Percentiles rank a stretch among this genome's conserved stretches.
Evolutionary conservation across 23 tunicate genomes (phyloP).

Genomic region (Halocynthia aurantium): DNA sequence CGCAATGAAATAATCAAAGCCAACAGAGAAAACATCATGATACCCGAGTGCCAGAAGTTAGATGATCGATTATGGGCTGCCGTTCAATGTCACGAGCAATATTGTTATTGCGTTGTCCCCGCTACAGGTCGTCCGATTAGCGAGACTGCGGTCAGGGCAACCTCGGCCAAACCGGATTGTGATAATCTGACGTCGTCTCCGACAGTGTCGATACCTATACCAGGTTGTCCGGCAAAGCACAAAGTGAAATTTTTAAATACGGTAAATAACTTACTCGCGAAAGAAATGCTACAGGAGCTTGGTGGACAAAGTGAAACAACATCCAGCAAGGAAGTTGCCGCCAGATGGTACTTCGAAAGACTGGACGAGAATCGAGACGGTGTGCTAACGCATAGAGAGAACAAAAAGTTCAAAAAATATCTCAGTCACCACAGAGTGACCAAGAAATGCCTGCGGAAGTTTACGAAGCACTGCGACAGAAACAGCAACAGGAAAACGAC

Average conservation of each 20-base stretch:
- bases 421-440: neutral
- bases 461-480: constrained; percentile 21
- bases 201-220: constrained; percentile 6
- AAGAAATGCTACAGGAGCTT: constrained; percentile 9
- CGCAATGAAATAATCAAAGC: constrained; percentile 6
- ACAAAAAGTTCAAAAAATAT: constrained; percentile 14
- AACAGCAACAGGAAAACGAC: constrained; percentile 1
- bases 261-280: neutral
- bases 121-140: constrained; percentile 13
- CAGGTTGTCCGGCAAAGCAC: constrained; percentile 13
- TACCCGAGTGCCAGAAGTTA: constrained; percentile 7
- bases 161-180: constrained; percentile 3
- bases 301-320: neutral
- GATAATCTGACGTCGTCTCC: constrained; percentile 7
- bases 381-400: constrained; percentile 2
- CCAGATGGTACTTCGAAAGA: neutral
- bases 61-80: constrained; percentile 1
- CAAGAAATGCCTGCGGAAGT: constrained; percentile 15
- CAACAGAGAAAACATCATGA: neutral
- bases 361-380: constrained; percentile 16
- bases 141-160: constrained; percentile 8
- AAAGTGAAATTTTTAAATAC: constrained; percentile 3
- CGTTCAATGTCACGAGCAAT: constrained; percentile 21
- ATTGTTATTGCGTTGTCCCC: constrained; percentile 18
- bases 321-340: constrained; percentile 18